Percentiles rank a stretch among this genome's conserved stretches.
Evolutionary conservation across 2,113 vertebrate species (phyloP).

Genomic region (Cebus imitator): DNA sequence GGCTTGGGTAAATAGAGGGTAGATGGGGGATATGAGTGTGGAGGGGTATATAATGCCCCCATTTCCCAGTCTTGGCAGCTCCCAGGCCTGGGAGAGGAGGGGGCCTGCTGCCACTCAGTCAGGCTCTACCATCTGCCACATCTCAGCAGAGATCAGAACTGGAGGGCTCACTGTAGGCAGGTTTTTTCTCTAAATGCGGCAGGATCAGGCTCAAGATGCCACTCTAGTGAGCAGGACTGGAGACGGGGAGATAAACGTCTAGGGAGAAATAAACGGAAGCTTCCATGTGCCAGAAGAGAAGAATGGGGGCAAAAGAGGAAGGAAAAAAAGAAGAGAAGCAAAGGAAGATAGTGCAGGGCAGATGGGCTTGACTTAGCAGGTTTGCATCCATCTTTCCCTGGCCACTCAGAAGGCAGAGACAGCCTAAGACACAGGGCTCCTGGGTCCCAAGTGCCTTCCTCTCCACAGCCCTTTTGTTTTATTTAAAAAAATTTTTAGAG

Average conservation of each 20-base stretch:
- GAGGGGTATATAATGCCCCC: conserved; percentile 33
- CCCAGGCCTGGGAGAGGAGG: conserved; percentile 52
- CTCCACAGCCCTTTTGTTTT: neutral
- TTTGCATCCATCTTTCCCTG: too few species aligned
- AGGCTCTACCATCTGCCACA: conserved; percentile 79
- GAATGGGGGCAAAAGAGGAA: neutral
- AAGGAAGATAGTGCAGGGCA: neutral
- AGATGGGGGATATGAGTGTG: neutral
- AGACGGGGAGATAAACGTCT: conserved; percentile 38
- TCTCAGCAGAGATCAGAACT: conserved; percentile 61
- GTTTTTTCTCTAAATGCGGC: conserved; percentile 21
- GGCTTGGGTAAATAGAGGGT: neutral
- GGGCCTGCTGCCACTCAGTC: conserved; percentile 54
- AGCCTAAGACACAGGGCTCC: neutral
- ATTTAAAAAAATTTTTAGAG: neutral
- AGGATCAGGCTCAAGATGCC: conserved; percentile 70
- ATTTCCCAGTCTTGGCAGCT: conserved; percentile 56
- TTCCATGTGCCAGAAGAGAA: neutral
- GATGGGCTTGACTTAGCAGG: neutral
- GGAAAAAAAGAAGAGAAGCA: neutral
- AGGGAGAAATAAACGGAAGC: conserved; percentile 44
- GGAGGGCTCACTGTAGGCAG: conserved; percentile 51
- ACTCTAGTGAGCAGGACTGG: conserved; percentile 52
- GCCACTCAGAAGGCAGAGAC: neutral
- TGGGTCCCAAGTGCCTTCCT: neutral